Conservation (phyloP, 2,888 invertebrate genomes). For the Amblyjoppa proteus region DNA sequence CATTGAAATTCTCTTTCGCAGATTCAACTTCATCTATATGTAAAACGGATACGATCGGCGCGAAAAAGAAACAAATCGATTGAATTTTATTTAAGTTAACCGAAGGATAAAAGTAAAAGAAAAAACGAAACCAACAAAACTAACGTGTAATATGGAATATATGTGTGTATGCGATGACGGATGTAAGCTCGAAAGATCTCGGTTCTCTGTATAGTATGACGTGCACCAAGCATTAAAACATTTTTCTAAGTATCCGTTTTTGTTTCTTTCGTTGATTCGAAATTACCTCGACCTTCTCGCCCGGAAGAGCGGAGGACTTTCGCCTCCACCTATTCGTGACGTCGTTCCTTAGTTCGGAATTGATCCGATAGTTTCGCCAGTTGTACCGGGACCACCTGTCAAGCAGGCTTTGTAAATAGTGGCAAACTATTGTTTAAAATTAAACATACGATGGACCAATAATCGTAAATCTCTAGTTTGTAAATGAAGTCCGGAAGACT, state of each 20-base stretch:
- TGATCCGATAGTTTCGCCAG: constrained; percentile 1
- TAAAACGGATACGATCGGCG: constrained; percentile 80
- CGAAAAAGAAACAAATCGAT: constrained; percentile 64
- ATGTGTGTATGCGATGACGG: constrained; percentile 76
- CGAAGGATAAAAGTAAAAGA: constrained; percentile 42
- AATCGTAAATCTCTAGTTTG: neutral
- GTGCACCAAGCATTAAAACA: constrained; percentile 78
- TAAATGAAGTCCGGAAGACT: neutral
- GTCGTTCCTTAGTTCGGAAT: neutral
- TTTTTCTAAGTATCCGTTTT: constrained; percentile 75
- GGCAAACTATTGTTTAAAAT: neutral
- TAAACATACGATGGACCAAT: neutral
- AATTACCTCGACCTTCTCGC: neutral
- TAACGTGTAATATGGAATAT: constrained; percentile 71
- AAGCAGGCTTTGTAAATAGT: constrained; percentile 10
- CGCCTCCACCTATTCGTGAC: neutral
- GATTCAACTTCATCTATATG: constrained; percentile 91
- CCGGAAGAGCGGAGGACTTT: neutral
- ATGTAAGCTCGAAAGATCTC: constrained; percentile 74
- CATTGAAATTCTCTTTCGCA: constrained; percentile 79
- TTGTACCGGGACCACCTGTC: constrained; percentile 16
- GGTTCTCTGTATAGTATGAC: constrained; percentile 80
- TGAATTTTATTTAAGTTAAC: constrained; percentile 76
- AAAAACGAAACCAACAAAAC: constrained; percentile 63
- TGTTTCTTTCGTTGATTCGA: neutral